phyloP scores from a whole-genome alignment of 2,888 invertebrate genomes.

The Tenthredo amoena region DNA sequence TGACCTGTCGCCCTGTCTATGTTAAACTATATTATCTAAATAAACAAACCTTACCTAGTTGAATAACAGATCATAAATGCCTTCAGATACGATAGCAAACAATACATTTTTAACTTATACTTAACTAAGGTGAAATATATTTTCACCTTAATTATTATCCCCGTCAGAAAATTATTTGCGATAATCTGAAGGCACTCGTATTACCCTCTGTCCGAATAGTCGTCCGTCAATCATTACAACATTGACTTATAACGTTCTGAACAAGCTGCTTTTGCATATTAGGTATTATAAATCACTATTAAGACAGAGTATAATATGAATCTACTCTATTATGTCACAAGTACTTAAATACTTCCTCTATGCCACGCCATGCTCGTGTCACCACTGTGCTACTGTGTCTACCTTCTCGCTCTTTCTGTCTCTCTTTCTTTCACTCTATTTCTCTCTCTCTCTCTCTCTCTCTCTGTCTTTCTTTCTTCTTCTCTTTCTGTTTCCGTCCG shows the following conservation, averaged over 20 bases:
- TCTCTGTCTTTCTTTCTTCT: background rate
- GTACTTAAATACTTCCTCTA: conserved; percentile 13
- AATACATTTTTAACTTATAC: too few species aligned
- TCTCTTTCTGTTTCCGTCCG: background rate
- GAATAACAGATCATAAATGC: conserved; percentile 12
- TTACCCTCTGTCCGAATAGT: conserved; percentile 2
- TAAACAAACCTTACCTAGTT: conserved; percentile 33
- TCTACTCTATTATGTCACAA: conserved; percentile 29
- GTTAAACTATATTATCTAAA: conserved; percentile 53
- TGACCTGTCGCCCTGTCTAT: conserved; percentile 65
- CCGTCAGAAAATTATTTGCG: background rate
- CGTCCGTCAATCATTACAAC: background rate
- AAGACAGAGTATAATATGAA: background rate
- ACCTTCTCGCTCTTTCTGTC: background rate
- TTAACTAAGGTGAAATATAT: background rate
- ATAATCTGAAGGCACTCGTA: background rate
- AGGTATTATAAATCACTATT: background rate
- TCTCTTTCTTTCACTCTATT: background rate
- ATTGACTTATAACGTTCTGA: background rate
- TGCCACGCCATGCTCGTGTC: conserved; percentile 46
- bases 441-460: too few species aligned
- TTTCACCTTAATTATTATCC: background rate
- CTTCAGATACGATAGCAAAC: conserved; percentile 37
- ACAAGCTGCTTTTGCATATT: background rate
- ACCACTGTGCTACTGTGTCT: conserved; percentile 46